These are phyloP conservation scores for Siphonodentalium dalli DNA, from an alignment of 2,888 invertebrate species.

Conservation along the genomic window DNA sequence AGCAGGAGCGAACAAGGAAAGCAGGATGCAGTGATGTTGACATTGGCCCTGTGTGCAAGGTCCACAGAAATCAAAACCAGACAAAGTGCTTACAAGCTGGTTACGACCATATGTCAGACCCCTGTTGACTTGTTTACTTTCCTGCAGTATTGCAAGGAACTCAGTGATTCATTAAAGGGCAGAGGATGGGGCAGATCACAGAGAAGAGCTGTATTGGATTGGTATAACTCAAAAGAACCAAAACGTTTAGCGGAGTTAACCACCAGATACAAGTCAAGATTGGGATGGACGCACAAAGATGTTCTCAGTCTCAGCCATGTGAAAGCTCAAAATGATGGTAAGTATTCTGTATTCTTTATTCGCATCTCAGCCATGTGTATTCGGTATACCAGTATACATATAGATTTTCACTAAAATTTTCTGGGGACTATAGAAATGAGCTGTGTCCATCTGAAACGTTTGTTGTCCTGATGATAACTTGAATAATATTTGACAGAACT, in stretches of 20 bases:
- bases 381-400: no score
- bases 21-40: conserved; percentile 69
- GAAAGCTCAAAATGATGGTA: conserved; percentile 54
- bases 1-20: no score
- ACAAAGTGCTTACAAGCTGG: conserved; percentile 69
- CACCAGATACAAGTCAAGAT: conserved; percentile 71
- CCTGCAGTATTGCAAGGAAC: conserved; percentile 70
- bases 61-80: conserved; percentile 66
- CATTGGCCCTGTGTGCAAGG: conserved; percentile 72
- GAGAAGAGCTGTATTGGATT: conserved; percentile 72
- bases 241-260: conserved; percentile 73
- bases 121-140: conserved; percentile 75
- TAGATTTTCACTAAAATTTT: no score
- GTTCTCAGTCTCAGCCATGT: conserved; percentile 67
- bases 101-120: conserved; percentile 70
- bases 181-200: conserved; percentile 73
- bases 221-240: conserved; percentile 74
- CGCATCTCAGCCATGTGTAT: no score
- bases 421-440: no score
- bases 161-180: conserved; percentile 34
- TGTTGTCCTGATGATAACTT: no score
- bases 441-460: no score
- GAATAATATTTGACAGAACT: no score
- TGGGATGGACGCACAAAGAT: conserved; percentile 78
- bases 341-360: conserved; percentile 13